Evolutionary conservation across 2,113 vertebrate species (phyloP).

Genomic region (Vireo altiloquus): DNA sequence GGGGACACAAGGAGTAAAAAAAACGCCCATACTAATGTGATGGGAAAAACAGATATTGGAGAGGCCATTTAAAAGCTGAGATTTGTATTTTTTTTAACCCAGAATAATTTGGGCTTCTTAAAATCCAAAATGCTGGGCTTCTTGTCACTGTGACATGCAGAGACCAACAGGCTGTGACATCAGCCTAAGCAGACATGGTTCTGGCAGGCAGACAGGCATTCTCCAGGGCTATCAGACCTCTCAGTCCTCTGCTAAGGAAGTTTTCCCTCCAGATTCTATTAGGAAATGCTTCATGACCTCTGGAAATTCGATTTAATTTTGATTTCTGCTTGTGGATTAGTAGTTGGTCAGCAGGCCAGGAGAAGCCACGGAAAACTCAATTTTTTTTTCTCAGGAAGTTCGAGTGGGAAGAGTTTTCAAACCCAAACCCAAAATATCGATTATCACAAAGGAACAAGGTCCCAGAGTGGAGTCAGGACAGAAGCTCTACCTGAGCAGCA

Average conservation of each 20-base stretch:
- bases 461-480: not conserved
- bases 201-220: rapidly evolving
- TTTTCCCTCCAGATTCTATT: not conserved
- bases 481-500: not conserved
- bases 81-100: not conserved
- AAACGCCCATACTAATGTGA: rapidly evolving
- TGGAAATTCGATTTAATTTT: not conserved
- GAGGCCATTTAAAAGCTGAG: not conserved
- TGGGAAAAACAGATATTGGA: not conserved
- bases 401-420: not conserved
- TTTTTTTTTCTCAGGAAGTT: not conserved
- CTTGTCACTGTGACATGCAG: not conserved
- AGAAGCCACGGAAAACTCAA: not conserved
- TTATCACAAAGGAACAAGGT: not conserved
- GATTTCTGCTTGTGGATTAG: not conserved
- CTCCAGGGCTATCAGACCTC: not conserved
- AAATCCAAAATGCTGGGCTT: not conserved
- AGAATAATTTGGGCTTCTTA: not conserved
- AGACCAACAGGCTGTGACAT: not conserved
- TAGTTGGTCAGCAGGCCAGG: not conserved
- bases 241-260: not conserved
- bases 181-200: rapidly evolving
- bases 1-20: not conserved
- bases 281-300: not conserved
- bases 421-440: not conserved